Base-by-base conservation (phyloP, 2,888 invertebrate species). In the Drosophila mulleri region DNA sequence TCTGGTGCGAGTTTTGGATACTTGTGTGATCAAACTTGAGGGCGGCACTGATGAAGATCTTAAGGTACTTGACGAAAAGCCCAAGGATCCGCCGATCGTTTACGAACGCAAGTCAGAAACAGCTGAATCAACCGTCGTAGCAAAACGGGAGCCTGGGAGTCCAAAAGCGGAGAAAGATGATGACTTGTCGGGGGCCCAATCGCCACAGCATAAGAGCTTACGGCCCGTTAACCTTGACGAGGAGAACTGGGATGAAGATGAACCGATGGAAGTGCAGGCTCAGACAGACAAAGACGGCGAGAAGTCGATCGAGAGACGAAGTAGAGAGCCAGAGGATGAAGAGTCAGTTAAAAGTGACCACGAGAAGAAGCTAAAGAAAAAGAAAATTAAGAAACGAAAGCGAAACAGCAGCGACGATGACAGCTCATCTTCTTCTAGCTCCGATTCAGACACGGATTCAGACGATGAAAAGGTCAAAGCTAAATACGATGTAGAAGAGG, bases 21-120 rank as follows among this genome's bases (percentile, higher is more conserved):
- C 98, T 63, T 98, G 98, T 47, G 99, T 99, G 8, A 98, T 99
- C 74, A 97, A 98, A 92, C 94, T 99, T 48, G 99, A 99, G 93
- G 99, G 98, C 23, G 98, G 97, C 1, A 96, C 95, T 0, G 97
- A 97, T 52, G 96, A 97, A 86, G 99, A 99, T 93, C 93, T 98
- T 20, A 96, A 96, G 82, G 94, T 96, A 32, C 94, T 99, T n/a
- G 98, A 98, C 85, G 94, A 96, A 83, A 95, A 95, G 83, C 94
- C 93, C 75, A 88, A 78, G 66, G 91, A 91, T 29, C 39, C 72
- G 0, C 78, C 78, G 4, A 75, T 80, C 3, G 79, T 80, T 29
- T 82, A 81, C 26, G 92, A 92, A 42, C 86, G 90, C 35, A 81
- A 79, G 26, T 44, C 82, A 2, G 91, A 92, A 20, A 47, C 71